Evolutionary conservation across 2,888 invertebrate species (phyloP).

Genomic region (Bibio marci): DNA sequence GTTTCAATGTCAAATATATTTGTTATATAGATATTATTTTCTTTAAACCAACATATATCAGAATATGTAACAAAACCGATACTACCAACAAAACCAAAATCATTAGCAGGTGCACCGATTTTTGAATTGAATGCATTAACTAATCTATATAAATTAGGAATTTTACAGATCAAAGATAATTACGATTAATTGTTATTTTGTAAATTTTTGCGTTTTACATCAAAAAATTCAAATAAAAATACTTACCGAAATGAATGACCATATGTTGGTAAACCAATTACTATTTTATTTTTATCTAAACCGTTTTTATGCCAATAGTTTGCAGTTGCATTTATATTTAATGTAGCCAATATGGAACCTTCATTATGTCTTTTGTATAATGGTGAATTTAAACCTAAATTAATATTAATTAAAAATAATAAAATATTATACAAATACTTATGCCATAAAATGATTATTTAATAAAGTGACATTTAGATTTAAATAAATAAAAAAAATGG

Average conservation of each 20-base stretch:
- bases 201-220: no score
- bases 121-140: slow-evolving; percentile 47
- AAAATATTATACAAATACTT: not conserved
- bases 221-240: no score
- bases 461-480: not conserved
- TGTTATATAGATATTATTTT: slow-evolving; percentile 30
- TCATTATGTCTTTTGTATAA: slow-evolving; percentile 45
- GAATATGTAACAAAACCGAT: slow-evolving; percentile 44
- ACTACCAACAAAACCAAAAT: slow-evolving; percentile 48
- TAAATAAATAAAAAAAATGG: not conserved
- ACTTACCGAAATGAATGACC: slow-evolving; percentile 37
- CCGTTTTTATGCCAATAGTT: slow-evolving; percentile 61
- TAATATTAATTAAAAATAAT: not conserved
- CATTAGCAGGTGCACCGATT: slow-evolving; percentile 52
- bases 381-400: slow-evolving; percentile 58
- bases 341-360: slow-evolving; percentile 42
- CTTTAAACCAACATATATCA: slow-evolving; percentile 49
- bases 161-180: no score
- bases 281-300: slow-evolving; percentile 56
- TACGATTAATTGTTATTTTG: no score
- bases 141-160: slow-evolving; percentile 34
- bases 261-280: slow-evolving; percentile 76
- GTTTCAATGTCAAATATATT: slow-evolving; percentile 47
- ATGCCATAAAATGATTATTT: not conserved
- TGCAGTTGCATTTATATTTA: slow-evolving; percentile 69